phyloP scores from a whole-genome alignment of 2,797 vertebrate species.

The Sebastes wilsoni region DNA sequence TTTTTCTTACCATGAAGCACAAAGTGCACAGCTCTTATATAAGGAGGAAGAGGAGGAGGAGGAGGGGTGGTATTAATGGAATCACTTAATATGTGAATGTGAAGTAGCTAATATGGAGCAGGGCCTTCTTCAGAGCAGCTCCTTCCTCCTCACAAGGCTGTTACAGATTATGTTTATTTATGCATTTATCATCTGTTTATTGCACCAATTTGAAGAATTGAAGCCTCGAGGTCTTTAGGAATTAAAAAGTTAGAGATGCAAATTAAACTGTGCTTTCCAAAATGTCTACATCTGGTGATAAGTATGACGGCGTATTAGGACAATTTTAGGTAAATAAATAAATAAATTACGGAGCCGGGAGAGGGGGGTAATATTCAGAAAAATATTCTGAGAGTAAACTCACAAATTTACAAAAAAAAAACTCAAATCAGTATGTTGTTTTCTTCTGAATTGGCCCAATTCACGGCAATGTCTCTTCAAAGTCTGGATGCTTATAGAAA shows the following conservation, averaged over 20 bases:
- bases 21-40: constrained; percentile 58
- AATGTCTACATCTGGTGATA: background rate
- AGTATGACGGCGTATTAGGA: background rate
- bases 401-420: fast-evolving
- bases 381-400: background rate
- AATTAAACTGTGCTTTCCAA: background rate
- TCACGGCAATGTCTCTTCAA: background rate
- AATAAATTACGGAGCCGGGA: background rate
- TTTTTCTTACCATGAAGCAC: constrained; percentile 41
- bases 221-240: background rate
- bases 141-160: background rate
- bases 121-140: constrained; percentile 6
- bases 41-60: background rate
- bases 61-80: constrained; percentile 48
- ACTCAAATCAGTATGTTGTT: background rate
- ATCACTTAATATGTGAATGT: constrained; percentile 46
- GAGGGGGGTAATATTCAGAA: background rate
- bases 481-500: no score
- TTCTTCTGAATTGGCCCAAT: fast-evolving
- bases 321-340: background rate
- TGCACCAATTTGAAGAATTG: background rate
- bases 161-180: background rate
- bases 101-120: constrained; percentile 34
- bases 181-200: background rate
- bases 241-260: background rate